Conservation (phyloP, 2,113 vertebrate species). For the Piliocolobus tephrosceles region DNA sequence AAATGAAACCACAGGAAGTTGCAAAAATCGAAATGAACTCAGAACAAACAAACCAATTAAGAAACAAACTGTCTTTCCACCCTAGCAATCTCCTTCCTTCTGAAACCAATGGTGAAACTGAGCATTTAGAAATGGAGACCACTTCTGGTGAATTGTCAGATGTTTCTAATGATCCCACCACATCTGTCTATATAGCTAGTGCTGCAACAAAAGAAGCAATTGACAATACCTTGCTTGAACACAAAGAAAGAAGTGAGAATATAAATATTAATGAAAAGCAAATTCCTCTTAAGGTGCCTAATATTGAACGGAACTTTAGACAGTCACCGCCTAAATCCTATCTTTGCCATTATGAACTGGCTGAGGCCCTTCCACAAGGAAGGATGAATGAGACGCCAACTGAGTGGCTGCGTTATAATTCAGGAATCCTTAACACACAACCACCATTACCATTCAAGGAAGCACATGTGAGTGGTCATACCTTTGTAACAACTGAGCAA, state of each 20-base stretch:
- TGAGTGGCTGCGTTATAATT: conserved; percentile 82
- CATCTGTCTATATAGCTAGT: background rate
- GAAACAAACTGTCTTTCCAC: conserved; percentile 25
- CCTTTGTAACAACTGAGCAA: conserved; percentile 81
- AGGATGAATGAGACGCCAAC: conserved; percentile 69
- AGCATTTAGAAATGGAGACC: rapidly evolving
- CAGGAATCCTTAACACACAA: conserved; percentile 78
- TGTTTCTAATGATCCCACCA: rapidly evolving
- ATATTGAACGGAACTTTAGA: conserved; percentile 66
- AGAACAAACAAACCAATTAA: conserved; percentile 52
- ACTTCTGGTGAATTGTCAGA: rapidly evolving
- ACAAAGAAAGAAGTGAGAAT: conserved; percentile 63
- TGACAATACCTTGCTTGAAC: background rate
- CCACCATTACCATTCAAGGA: conserved; percentile 83
- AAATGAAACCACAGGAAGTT: conserved; percentile 25
- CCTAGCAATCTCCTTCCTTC: background rate
- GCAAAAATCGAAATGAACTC: background rate
- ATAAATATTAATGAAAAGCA: conserved; percentile 62
- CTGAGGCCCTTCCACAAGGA: conserved; percentile 74
- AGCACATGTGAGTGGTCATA: conserved; percentile 79
- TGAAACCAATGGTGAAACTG: background rate
- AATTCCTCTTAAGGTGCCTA: conserved; percentile 66
- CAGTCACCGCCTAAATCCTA: conserved; percentile 77
- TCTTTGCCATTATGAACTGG: conserved; percentile 80
- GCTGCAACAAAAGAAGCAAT: background rate